Evolutionary conservation across 2,113 vertebrate species (phyloP), one percentile per base, ranked within the genome.

Genomic region (Syngnathus floridae): DNA sequence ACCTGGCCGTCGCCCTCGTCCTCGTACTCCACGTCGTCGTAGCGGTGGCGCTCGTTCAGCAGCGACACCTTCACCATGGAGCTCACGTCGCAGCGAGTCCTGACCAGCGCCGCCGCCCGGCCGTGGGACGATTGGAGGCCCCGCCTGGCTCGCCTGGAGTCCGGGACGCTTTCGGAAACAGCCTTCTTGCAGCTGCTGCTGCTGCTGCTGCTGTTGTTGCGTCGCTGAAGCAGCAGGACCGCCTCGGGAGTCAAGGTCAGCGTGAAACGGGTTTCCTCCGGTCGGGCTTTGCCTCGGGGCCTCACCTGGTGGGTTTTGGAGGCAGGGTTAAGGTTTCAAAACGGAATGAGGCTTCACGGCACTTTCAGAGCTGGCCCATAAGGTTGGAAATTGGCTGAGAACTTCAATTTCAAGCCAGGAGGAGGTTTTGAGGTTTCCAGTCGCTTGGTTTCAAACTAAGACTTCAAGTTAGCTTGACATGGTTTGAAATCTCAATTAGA

Each of bases 1-100:
- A 86, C 72, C 0, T 41, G 59, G 1, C 21, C 75, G 4, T 86
- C 74, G 41, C 85, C 90, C 0, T 92, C 90, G 0, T 92, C 93
- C 81, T 94, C 93, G 8, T 93, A 91, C 74, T 95, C 93, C 86
- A 91, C 92, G 49, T 95, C 93, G 48, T 96, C 93, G 31, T 94
- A 93, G 67, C 84, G 89, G 71, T 93, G 90, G 38, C 64, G 83
- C 21, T 94, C 92, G 48, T 93, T 93, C 46, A 95, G 90, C 57
- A 94, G 88, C 0, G 92, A 95, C 52, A 93, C 86, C 72, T 91
- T 91, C 52, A 94, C 64, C 46, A 90, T 58, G 0, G 90, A 88
- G 31, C 64, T 62, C 41, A 70, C 58, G 12, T 78, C 54, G 0
- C 51, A 22, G 0, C 69, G 74, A 0, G 10, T 0, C 8, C 9